A percentile compares a stretch with the other conserved stretches of the same genome.
phyloP scores from a whole-genome alignment of 2,888 invertebrate species.

The Caenorhabditis imperialis region DNA sequence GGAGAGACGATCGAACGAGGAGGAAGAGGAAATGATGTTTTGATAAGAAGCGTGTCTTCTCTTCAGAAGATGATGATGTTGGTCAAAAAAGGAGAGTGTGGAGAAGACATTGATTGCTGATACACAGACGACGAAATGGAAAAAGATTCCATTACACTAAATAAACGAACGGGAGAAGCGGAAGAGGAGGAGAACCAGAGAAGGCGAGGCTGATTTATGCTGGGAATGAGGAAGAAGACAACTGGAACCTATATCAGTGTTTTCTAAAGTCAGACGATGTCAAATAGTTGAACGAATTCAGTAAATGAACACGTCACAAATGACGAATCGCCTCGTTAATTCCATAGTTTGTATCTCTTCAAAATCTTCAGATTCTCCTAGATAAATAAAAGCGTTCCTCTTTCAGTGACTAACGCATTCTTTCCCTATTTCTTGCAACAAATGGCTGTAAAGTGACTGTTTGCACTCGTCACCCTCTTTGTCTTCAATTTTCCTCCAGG shows the following conservation, averaged over 20 bases:
- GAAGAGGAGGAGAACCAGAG: neutral
- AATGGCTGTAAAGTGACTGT: no score
- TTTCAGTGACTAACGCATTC: conserved; percentile 4
- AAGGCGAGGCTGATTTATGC: neutral
- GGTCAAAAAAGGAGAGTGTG: conserved; percentile 10
- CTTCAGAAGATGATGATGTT: neutral
- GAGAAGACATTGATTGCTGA: conserved; percentile 3
- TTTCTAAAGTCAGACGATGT: no score
- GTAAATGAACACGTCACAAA: no score
- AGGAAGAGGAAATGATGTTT: conserved; percentile 12
- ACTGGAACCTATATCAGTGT: no score
- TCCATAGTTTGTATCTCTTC: no score
- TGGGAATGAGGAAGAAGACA: neutral
- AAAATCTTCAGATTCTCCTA: no score
- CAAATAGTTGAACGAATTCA: no score
- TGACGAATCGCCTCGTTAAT: no score
- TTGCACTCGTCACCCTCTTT: no score
- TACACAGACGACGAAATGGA: conserved; percentile 7
- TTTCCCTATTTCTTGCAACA: neutral
- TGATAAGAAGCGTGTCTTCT: conserved; percentile 38
- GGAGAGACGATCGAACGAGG: conserved; percentile 7
- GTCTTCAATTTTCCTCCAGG: no score
- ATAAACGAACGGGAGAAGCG: conserved; percentile 7
- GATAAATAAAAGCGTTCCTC: no score
- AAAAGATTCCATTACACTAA: conserved; percentile 8